Percentiles rank a stretch among this genome's conserved stretches.
Conservation (phyloP, 1,140 invertebrate genomes). For the Pissodes strobi region DNA sequence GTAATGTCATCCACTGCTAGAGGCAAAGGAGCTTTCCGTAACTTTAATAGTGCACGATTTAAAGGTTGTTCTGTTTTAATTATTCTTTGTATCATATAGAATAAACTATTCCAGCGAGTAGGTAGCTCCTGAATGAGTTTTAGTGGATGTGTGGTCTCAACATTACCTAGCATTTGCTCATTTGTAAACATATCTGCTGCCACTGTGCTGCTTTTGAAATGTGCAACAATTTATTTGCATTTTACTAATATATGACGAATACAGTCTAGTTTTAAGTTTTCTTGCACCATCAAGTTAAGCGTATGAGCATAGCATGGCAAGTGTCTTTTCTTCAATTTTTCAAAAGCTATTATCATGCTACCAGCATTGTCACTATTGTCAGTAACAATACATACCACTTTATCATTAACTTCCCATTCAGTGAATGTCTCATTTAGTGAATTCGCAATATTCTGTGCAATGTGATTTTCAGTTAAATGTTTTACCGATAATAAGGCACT, state of each 20-base stretch:
- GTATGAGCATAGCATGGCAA: too few species aligned
- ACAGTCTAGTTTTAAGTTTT: neutral
- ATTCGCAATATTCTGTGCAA: neutral
- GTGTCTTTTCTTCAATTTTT: neutral
- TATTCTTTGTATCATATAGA: conserved; percentile 14
- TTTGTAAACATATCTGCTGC: conserved; percentile 15
- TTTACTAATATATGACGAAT: neutral
- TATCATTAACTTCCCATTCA: neutral
- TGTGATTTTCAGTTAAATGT: conserved; percentile 16
- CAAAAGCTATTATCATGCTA: conserved; percentile 9
- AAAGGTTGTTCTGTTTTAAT: conserved; percentile 12
- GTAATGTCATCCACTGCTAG: neutral
- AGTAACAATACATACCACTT: conserved; percentile 11
- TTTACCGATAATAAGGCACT: conserved; percentile 2
- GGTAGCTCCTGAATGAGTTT: conserved; percentile 16
- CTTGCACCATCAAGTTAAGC: conserved; percentile 7
- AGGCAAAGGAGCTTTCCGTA: conserved; percentile 1
- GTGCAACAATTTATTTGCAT: conserved; percentile 1
- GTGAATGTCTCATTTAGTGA: neutral
- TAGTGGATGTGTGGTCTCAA: neutral
- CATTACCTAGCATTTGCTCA: neutral
- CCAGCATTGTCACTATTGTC: conserved; percentile 18
- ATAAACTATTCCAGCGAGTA: conserved; percentile 16
- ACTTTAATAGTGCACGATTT: neutral
- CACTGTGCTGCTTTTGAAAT: conserved; percentile 1